phyloP scores from a whole-genome alignment of 2,888 invertebrate species.

The Campoletis raptor region DNA sequence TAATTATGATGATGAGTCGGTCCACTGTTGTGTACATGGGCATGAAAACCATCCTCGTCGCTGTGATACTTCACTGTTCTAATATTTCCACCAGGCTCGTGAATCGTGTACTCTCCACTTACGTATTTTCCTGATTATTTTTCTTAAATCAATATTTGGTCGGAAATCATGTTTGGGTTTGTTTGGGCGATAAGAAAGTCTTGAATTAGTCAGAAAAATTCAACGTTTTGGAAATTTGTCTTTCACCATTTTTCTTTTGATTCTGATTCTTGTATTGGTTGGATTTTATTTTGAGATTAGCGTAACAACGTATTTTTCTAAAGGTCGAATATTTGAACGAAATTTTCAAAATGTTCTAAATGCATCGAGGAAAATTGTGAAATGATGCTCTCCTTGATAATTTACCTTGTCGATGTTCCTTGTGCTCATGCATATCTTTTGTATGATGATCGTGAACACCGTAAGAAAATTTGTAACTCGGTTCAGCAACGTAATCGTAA shows the following conservation, averaged over 20 bases:
- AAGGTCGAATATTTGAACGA: neutral
- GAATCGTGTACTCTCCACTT: conserved; percentile 68
- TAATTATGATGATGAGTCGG: conserved; percentile 58
- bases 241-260: neutral
- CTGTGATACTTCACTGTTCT: conserved; percentile 72
- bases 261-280: neutral
- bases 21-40: conserved; percentile 67
- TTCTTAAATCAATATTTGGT: conserved; percentile 4
- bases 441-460: conserved; percentile 70
- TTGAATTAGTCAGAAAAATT: neutral
- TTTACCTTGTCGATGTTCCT: conserved; percentile 69
- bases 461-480: conserved; percentile 70
- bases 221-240: neutral
- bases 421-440: conserved; percentile 70
- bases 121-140: conserved; percentile 66
- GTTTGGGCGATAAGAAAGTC: neutral
- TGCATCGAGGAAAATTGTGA: neutral
- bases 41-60: conserved; percentile 70
- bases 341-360: neutral
- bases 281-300: neutral
- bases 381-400: neutral
- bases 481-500: conserved; percentile 70
- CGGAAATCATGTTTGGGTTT: neutral
- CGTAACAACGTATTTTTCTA: neutral
- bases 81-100: conserved; percentile 71